phyloP scores from a whole-genome alignment of 2,113 vertebrate genomes.

The Nematolebias whitei region DNA sequence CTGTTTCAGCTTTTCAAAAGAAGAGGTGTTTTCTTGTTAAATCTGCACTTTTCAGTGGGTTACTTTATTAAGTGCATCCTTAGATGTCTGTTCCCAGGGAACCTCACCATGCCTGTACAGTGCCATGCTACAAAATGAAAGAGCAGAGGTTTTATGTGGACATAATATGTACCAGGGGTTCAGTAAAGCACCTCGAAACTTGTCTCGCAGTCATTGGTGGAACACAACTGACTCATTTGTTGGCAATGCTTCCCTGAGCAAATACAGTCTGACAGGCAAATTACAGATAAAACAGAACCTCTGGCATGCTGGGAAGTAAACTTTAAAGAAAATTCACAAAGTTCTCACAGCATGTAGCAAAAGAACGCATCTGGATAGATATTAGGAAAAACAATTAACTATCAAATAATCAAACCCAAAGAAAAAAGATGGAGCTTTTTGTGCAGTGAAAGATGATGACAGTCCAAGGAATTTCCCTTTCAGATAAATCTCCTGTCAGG shows the following conservation, averaged over 20 bases:
- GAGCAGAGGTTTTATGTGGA: constrained; percentile 46
- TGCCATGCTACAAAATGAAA: constrained; percentile 48
- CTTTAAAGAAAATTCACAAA: constrained; percentile 43
- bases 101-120: constrained; percentile 24
- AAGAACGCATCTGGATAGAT: constrained; percentile 34
- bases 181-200: constrained; percentile 55
- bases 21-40: neutral
- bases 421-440: neutral
- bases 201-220: constrained; percentile 48
- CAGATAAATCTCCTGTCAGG: constrained; percentile 20
- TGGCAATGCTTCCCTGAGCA: constrained; percentile 49
- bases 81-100: constrained; percentile 21
- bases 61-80: constrained; percentile 20
- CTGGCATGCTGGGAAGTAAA: constrained; percentile 41
- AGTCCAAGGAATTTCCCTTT: neutral
- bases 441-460: constrained; percentile 8
- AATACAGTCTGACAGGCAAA: constrained; percentile 61
- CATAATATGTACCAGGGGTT: constrained; percentile 58
- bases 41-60: constrained; percentile 10
- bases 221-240: constrained; percentile 64
- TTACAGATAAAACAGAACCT: constrained; percentile 51
- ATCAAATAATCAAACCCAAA: constrained; percentile 18
- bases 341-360: constrained; percentile 26
- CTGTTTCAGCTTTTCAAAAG: no score
- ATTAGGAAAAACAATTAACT: constrained; percentile 23